Percentiles rank a stretch among this genome's conserved stretches.
These are phyloP conservation scores for Coecobrya sp. DNA, from an alignment of 2,888 invertebrate genomes.

Conservation along the genomic window DNA sequence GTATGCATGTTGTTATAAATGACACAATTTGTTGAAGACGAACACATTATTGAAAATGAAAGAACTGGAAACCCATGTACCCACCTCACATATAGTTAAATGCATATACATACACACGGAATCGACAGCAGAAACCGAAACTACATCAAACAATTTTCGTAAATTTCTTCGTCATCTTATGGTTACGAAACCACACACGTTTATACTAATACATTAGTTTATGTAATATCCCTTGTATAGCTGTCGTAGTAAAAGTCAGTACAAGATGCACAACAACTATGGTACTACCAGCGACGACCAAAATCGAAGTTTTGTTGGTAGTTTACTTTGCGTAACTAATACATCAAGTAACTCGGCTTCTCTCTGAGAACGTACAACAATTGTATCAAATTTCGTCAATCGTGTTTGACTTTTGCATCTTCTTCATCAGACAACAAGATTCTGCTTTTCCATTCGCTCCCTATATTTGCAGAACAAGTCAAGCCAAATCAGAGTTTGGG, in stretches of 20 bases:
- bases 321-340: constrained; percentile 69
- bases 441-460: constrained; percentile 58
- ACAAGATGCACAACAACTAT: background rate
- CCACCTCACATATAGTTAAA: background rate
- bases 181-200: background rate
- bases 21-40: constrained; percentile 22
- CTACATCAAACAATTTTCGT: constrained; percentile 53
- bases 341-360: constrained; percentile 59
- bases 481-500: constrained; percentile 53
- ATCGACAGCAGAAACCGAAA: background rate
- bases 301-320: constrained; percentile 35
- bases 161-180: background rate
- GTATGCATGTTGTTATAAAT: constrained; percentile 8
- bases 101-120: background rate
- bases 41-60: background rate
- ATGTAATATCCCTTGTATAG: background rate
- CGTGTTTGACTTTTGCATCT: constrained; percentile 80
- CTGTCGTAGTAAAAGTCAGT: background rate
- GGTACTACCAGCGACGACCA: background rate
- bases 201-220: too few species aligned
- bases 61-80: background rate
- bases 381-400: constrained; percentile 82
- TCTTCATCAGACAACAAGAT: constrained; percentile 53
- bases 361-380: constrained; percentile 58
- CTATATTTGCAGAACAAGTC: constrained; percentile 73